phyloP scores from a whole-genome alignment of 2,888 invertebrate genomes.

The Synergus laeviventris region DNA sequence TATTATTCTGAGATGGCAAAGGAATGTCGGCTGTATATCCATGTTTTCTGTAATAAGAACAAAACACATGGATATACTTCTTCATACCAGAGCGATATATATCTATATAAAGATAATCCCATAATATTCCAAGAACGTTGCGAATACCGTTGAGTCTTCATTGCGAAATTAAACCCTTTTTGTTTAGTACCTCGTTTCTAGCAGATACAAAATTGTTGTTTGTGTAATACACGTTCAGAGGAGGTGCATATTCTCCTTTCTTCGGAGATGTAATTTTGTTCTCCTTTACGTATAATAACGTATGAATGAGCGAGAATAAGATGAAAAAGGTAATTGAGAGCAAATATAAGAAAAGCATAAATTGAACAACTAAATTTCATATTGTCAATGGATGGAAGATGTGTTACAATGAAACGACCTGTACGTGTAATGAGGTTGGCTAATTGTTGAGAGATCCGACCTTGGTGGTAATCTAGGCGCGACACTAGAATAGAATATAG shows the following conservation, averaged over 20 bases:
- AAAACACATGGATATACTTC: not conserved
- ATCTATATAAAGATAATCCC: conserved; percentile 22
- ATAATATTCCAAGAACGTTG: not conserved
- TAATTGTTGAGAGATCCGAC: conserved; percentile 45
- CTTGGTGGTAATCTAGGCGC: conserved; percentile 50
- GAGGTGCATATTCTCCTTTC: not conserved
- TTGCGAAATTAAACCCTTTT: conserved; percentile 14
- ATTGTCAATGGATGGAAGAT: not conserved
- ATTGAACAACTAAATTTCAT: not conserved
- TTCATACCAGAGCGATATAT: not conserved
- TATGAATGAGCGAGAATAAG: not conserved
- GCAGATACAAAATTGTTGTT: not conserved
- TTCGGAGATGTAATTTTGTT: not conserved
- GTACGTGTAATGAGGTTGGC: conserved; percentile 33
- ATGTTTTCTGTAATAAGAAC: not conserved
- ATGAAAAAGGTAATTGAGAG: not conserved
- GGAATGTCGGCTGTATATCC: not conserved
- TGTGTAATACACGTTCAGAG: not conserved
- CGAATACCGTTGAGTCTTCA: conserved; percentile 7
- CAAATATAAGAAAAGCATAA: not conserved
- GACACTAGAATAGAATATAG: conserved; percentile 50
- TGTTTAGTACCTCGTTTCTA: conserved; percentile 13
- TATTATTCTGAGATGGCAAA: not conserved
- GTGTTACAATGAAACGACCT: not conserved
- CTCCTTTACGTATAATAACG: not conserved